These are phyloP conservation scores for Syrphus vitripennis DNA, from an alignment of 2,888 invertebrate species.

Conservation along the genomic window DNA sequence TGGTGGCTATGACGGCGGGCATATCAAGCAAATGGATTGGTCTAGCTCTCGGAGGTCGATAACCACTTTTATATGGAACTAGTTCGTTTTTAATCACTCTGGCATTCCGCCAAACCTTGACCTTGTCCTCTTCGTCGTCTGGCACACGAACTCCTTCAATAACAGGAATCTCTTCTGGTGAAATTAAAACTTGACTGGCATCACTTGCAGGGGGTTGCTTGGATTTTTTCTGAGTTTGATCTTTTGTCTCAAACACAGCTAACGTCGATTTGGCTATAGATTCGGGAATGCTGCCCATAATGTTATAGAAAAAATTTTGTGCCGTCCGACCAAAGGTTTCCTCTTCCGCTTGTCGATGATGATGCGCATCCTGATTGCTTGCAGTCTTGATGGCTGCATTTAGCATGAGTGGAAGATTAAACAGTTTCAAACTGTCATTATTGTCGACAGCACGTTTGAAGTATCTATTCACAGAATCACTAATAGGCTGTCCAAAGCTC, in stretches of 20 bases:
- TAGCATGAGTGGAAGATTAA: conserved; percentile 56
- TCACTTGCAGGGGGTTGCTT: conserved; percentile 9
- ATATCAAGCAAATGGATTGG: conserved; percentile 57
- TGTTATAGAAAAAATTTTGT: conserved; percentile 62
- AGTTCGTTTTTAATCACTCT: conserved; percentile 92
- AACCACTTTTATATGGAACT: conserved; percentile 88
- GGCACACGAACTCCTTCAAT: conserved; percentile 90
- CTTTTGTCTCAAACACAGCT: conserved; percentile 43
- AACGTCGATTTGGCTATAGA: conserved; percentile 60
- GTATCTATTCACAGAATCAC: conserved; percentile 52
- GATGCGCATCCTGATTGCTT: conserved; percentile 32
- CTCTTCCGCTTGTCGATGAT: not conserved
- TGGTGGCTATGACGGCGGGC: not conserved
- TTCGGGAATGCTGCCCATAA: conserved; percentile 61
- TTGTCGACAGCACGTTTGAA: conserved; percentile 56
- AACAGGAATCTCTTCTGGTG: conserved; percentile 85
- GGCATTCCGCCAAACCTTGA: conserved; percentile 92
- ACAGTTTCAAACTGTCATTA: conserved; percentile 52
- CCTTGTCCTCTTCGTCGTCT: conserved; percentile 90
- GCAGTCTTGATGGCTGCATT: conserved; percentile 39
- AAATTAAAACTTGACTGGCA: conserved; percentile 18
- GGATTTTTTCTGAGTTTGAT: conserved; percentile 20
- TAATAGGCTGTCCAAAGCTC: conserved; percentile 30
- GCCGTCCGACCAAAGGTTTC: conserved; percentile 12
- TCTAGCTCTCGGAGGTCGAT: conserved; percentile 84